phyloP scores from a whole-genome alignment of 2,888 invertebrate species.

The Cerastis rubricosa region DNA sequence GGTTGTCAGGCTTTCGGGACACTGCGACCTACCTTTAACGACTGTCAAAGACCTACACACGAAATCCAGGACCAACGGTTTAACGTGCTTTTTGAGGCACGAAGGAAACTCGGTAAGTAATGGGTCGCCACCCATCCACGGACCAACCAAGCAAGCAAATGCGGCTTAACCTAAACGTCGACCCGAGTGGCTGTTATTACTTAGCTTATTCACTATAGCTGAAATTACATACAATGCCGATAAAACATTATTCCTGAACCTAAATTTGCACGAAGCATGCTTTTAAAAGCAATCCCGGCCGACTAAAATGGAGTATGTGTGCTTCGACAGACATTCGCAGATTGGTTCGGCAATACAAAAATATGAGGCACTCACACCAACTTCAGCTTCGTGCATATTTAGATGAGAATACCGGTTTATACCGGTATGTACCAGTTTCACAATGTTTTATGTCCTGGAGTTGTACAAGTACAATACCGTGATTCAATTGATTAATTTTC shows the following conservation, averaged over 20 bases:
- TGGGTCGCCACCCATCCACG: no score
- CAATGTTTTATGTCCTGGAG: background rate
- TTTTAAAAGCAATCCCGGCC: constrained; percentile 30
- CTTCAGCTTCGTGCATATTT: constrained; percentile 43
- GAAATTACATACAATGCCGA: background rate
- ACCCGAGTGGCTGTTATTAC: no score
- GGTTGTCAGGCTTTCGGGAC: no score
- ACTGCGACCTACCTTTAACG: no score
- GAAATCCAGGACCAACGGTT: no score
- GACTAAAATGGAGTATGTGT: constrained; percentile 12
- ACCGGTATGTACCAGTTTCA: background rate
- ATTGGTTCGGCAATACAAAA: constrained; percentile 35
- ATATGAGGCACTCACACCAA: constrained; percentile 32
- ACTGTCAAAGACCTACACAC: no score
- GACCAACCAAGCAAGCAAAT: no score
- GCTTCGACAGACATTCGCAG: constrained; percentile 30
- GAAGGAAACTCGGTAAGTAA: no score
- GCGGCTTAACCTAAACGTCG: no score
- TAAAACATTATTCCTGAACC: background rate
- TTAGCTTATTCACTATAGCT: no score
- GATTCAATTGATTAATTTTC: background rate
- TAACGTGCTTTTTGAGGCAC: no score
- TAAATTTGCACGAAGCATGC: background rate
- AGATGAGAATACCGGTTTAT: constrained; percentile 40
- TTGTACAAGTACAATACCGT: background rate